Conservation (phyloP, 2,888 invertebrate genomes). For the Spisula solida region DNA sequence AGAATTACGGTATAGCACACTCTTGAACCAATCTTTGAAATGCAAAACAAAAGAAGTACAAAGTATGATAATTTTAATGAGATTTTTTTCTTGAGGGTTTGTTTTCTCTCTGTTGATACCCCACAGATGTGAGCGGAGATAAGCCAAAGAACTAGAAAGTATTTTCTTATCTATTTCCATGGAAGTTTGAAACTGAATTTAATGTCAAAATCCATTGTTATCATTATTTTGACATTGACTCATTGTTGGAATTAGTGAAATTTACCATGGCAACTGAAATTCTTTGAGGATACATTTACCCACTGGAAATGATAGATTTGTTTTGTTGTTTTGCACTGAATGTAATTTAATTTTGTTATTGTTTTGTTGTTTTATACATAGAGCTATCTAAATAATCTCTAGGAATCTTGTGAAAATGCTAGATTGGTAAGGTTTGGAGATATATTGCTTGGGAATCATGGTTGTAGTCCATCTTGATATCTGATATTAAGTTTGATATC, state of each 20-base stretch:
- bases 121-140: slow-evolving; percentile 60
- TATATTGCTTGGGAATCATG: too few relatives aligned
- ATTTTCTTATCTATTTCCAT: slow-evolving; percentile 43
- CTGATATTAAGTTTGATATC: background rate
- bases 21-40: slow-evolving; percentile 47
- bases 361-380: background rate
- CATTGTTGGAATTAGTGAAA: slow-evolving; percentile 56
- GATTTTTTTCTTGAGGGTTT: slow-evolving; percentile 39
- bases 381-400: too few relatives aligned
- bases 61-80: slow-evolving; percentile 59
- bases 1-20: background rate
- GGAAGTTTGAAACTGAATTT: slow-evolving; percentile 69
- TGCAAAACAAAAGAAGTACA: slow-evolving; percentile 52
- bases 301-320: background rate
- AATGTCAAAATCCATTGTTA: slow-evolving; percentile 71
- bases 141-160: slow-evolving; percentile 44
- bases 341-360: slow-evolving; percentile 14
- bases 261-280: slow-evolving; percentile 58
- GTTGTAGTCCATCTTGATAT: background rate
- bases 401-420: too few relatives aligned
- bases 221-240: slow-evolving; percentile 52
- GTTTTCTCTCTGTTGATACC: slow-evolving; percentile 51
- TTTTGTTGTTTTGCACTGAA: slow-evolving; percentile 24
- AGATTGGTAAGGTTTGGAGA: background rate
- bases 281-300: slow-evolving; percentile 28